Evolutionary conservation across 2,113 vertebrate species (phyloP).

Genomic region (Monarcha castaneiventris): DNA sequence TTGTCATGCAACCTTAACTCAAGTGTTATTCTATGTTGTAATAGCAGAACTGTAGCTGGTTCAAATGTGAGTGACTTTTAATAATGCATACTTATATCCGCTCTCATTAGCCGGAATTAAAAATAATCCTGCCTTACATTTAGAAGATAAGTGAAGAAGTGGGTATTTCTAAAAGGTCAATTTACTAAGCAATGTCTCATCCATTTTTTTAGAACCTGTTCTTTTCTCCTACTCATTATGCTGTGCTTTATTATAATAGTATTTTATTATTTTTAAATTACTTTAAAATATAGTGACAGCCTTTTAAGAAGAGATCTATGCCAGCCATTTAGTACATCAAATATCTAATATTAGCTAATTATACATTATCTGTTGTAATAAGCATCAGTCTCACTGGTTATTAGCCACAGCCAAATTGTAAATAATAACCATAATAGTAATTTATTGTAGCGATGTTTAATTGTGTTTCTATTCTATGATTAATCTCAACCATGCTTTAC

Average conservation of each 20-base stretch:
- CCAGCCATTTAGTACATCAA: not conserved
- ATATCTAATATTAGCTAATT: not conserved
- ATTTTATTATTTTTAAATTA: not conserved
- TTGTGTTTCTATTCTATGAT: not conserved
- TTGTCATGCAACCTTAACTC: not conserved
- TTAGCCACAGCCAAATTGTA: not conserved
- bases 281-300: not conserved
- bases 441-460: not conserved
- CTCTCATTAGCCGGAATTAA: conserved; percentile 8
- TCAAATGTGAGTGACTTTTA: not conserved
- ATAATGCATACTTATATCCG: not conserved
- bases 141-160: not conserved
- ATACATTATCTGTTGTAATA: not conserved
- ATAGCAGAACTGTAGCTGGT: not conserved
- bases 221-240: not conserved
- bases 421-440: not conserved
- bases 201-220: not conserved
- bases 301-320: not conserved
- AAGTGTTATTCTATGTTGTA: not conserved
- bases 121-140: conserved; percentile 1
- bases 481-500: conserved; percentile 5
- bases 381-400: not conserved
- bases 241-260: not conserved
- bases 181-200: not conserved
- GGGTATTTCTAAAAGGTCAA: conserved; percentile 3